Evolutionary conservation across 2,113 vertebrate genomes (phyloP).

Genomic region (Merops nubicus): DNA sequence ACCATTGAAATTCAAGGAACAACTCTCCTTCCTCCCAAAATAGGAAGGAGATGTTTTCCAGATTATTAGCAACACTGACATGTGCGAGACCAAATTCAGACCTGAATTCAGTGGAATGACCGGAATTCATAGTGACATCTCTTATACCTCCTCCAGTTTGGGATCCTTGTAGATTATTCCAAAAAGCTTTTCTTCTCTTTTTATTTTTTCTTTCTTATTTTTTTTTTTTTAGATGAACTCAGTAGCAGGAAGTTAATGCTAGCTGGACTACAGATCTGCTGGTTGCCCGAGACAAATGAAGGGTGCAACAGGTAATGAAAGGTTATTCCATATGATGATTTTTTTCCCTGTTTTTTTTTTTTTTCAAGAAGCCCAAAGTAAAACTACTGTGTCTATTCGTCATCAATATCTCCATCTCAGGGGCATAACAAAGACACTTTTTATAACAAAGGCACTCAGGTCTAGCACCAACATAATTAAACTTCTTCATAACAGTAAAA

Average conservation of each 20-base stretch:
- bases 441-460: not conserved
- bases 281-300: not conserved
- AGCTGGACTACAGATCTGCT: not conserved
- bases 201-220: too few relatives aligned
- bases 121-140: not conserved
- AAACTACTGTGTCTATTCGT: not conserved
- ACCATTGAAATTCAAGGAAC: not conserved
- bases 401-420: not conserved
- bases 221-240: not conserved
- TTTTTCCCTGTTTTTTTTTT: not conserved
- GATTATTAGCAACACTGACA: not conserved
- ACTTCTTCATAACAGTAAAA: not conserved
- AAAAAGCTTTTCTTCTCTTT: not conserved
- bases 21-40: not conserved
- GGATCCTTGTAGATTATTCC: not conserved
- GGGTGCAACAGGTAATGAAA: not conserved
- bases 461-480: not conserved
- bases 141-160: not conserved
- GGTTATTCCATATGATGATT: not conserved
- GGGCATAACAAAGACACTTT: not conserved
- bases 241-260: not conserved
- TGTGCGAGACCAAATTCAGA: not conserved
- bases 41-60: not conserved
- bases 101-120: not conserved
- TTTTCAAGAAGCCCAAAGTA: not conserved